Base-by-base conservation (phyloP, 2,797 vertebrate genomes). In the Pangasius sanitwongsei region DNA sequence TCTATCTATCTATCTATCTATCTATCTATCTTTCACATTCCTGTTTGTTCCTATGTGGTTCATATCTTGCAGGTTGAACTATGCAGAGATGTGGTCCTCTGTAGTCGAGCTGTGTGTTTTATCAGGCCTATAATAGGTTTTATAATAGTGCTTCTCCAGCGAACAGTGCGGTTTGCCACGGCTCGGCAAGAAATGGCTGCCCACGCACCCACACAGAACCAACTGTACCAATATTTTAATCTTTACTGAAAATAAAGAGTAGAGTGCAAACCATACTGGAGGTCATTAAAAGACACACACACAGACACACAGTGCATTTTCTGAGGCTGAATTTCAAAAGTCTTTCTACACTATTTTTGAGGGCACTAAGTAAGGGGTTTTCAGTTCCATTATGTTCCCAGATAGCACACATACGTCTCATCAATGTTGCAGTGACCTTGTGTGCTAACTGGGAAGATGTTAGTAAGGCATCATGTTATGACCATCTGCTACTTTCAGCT, bases 51-150 rank as follows among this genome's bases (percentile, higher is more conserved):
- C 67, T 82, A 12, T 84, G 50, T 63, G 78, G 28, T 83, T 65
- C 2, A 1, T 90, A 69, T 90, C 34, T 82, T 72, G 34, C 59
- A 67, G 44, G 16, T 67, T 85, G 48, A 84, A 63, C 80, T 83
- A 70, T 57, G 83, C 87, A 87, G 90, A 70, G 16, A 80, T 69
- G 83, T 87, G 41, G 57, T 81, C 13, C 18, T 78, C 82, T 48
- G 53, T 83, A 63, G 31, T 83, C 31, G 70, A 87, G 61, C 31
- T 88, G 65, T 90, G 55, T 81, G 65, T 83, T 89, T 90, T 63
- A 50, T 77, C 55, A 85, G n/a, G 20, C 18, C 31, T 85, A 69
- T 69, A 85, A 85, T 85, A 70, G 83, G 50, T 70, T 85, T 85
- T 55, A 70, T 55, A 85, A 70, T 70, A 34, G 0, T 70, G 83